Evolutionary conservation across 2,888 invertebrate genomes (phyloP).

Genomic region (Sthenelais limicola): DNA sequence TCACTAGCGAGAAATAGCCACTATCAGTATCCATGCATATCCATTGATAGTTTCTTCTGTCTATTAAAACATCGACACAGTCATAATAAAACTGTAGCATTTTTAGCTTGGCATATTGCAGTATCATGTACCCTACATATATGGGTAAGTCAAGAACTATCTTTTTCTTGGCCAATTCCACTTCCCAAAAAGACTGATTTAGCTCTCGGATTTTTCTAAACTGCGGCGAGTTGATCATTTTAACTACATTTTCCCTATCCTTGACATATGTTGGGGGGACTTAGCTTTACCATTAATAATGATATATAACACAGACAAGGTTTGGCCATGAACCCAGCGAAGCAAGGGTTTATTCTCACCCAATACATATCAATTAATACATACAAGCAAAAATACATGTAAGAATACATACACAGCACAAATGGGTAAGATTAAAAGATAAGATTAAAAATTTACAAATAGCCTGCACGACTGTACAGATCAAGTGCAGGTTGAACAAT

Average conservation of each 20-base stretch:
- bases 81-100: slow-evolving; percentile 41
- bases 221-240: not conserved
- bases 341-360: too few species aligned
- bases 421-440: too few species aligned
- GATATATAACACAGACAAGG: too few species aligned
- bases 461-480: too few species aligned
- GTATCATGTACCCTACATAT: slow-evolving; percentile 39
- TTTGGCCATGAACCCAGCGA: too few species aligned
- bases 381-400: too few species aligned
- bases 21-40: slow-evolving; percentile 35
- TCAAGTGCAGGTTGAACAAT: too few species aligned
- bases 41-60: slow-evolving; percentile 12
- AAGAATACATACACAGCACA: too few species aligned
- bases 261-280: not conserved
- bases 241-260: not conserved
- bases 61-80: slow-evolving; percentile 14
- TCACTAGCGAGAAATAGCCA: not conserved
- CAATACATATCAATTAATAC: too few species aligned
- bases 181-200: slow-evolving; percentile 15
- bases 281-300: too few species aligned
- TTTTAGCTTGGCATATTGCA: slow-evolving; percentile 38
- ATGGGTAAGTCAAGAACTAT: slow-evolving; percentile 28
- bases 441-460: too few species aligned
- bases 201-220: slow-evolving; percentile 13
- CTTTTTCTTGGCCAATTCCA: not conserved